Conservation (phyloP, 2,888 invertebrate species). For the Lucinisca nassula region DNA sequence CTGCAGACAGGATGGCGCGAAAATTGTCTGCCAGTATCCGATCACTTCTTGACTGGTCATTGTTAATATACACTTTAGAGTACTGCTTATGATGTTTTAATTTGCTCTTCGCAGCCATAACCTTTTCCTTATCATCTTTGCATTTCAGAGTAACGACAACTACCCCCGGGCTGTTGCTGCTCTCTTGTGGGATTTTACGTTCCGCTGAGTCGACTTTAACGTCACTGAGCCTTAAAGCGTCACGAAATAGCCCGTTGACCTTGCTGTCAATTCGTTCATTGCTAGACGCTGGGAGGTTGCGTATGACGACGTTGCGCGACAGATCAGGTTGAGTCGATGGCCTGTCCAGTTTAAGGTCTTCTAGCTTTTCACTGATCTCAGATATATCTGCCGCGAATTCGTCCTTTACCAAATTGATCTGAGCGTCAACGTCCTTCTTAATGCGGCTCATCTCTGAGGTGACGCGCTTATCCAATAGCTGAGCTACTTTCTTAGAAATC, state of each 20-base stretch:
- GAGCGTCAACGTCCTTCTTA: slow-evolving; percentile 8
- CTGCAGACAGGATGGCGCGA: neutral
- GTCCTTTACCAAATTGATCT: too few relatives aligned
- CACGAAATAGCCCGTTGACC: neutral
- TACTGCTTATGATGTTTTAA: neutral
- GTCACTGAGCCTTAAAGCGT: neutral
- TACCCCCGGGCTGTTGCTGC: neutral
- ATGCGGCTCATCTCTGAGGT: neutral
- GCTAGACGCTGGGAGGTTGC: neutral
- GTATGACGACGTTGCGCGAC: neutral
- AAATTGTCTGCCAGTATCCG: neutral
- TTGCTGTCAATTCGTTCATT: neutral
- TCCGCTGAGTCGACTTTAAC: neutral
- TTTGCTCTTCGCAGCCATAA: neutral
- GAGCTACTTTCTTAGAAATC: neutral
- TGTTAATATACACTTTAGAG: neutral
- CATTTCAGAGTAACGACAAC: neutral
- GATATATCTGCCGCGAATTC: too few relatives aligned
- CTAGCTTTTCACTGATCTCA: too few relatives aligned
- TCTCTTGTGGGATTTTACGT: neutral
- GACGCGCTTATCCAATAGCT: neutral
- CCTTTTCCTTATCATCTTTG: neutral
- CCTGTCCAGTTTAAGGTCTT: too few relatives aligned
- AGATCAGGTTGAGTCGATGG: too few relatives aligned
- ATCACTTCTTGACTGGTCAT: neutral